Percentiles rank a stretch among this genome's conserved stretches.
phyloP scores from a whole-genome alignment of 2,113 vertebrate genomes.

The Myrmecobius fasciatus region DNA sequence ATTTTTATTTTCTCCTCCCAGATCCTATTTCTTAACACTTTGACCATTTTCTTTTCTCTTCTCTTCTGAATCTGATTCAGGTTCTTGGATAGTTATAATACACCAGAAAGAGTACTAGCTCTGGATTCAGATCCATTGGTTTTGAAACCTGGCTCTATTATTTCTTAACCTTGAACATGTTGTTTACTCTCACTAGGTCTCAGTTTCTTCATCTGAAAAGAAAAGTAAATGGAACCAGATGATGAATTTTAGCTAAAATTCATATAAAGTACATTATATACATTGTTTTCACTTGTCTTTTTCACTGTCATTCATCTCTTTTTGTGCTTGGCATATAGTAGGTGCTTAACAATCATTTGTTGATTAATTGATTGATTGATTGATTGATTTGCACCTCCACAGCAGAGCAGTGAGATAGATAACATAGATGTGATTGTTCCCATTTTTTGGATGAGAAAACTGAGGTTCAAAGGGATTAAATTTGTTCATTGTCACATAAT shows the following conservation, averaged over 20 bases:
- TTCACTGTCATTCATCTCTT: neutral
- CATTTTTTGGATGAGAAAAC: neutral
- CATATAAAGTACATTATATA: neutral
- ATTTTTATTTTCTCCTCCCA: slow-evolving; percentile 13
- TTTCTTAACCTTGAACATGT: neutral
- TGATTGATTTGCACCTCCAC: neutral
- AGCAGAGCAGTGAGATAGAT: neutral
- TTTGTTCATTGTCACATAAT: neutral
- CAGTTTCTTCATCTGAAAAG: neutral
- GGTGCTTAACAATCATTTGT: neutral
- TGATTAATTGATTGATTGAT: neutral
- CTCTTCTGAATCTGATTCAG: neutral
- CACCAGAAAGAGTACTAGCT: neutral
- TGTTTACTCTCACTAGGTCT: neutral
- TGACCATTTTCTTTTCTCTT: slow-evolving; percentile 24
- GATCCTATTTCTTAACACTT: slow-evolving; percentile 2
- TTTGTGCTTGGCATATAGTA: neutral
- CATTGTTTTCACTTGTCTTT: neutral
- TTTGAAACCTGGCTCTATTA: neutral
- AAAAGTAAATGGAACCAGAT: neutral
- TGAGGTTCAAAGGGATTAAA: neutral
- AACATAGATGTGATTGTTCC: neutral
- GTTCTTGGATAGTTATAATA: neutral
- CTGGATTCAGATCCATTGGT: neutral
- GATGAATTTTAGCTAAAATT: neutral